Conservation (phyloP, 35 echinoderm and acorn worm species). For the Hemicentrotus pulcherrimus region DNA sequence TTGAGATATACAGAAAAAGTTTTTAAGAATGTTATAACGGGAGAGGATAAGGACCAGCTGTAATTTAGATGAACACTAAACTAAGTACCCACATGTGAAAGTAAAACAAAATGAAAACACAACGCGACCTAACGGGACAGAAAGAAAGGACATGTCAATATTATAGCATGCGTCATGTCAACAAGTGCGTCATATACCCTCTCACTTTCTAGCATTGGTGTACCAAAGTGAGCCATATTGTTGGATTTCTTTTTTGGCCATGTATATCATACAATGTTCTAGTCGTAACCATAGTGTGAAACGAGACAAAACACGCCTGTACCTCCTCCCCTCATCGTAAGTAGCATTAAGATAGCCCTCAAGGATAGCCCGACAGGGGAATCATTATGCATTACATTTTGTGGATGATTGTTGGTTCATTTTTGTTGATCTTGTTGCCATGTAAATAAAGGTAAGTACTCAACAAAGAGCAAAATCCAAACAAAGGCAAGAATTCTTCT, state of each 20-base stretch:
- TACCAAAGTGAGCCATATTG: not conserved
- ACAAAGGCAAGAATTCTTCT: not conserved
- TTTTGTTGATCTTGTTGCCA: conserved; percentile 16
- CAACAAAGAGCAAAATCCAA: not conserved
- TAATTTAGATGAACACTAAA: not conserved
- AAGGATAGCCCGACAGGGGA: not conserved
- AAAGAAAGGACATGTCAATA: not conserved
- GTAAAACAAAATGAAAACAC: not conserved
- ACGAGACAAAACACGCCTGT: not conserved
- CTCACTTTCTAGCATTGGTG: not conserved
- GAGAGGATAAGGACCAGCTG: not conserved
- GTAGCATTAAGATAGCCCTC: not conserved
- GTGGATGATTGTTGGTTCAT: not conserved
- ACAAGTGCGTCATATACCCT: not conserved
- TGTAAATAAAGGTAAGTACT: not conserved
- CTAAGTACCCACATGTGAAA: not conserved
- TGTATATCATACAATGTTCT: not conserved
- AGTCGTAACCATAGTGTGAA: not conserved
- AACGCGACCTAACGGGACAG: not conserved
- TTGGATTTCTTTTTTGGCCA: not conserved
- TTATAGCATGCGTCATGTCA: not conserved
- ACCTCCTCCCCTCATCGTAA: not conserved
- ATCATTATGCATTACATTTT: not conserved
- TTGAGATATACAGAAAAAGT: no score
- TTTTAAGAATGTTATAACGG: not conserved